Evolutionary conservation across 1,140 invertebrate species (phyloP).

Genomic region (Drosophila equinoxialis): DNA sequence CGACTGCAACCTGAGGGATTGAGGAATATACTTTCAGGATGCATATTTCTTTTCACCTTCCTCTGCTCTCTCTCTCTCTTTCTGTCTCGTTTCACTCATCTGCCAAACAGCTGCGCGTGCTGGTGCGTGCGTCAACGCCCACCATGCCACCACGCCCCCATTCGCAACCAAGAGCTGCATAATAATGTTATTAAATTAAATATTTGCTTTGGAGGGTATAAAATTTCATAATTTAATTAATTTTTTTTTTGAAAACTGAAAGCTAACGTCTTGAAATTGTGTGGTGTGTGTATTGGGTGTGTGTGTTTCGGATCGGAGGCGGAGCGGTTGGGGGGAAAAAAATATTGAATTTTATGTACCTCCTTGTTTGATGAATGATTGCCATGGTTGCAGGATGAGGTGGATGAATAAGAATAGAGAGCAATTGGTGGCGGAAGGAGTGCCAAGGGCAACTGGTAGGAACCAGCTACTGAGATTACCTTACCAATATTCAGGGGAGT

Average conservation of each 20-base stretch:
- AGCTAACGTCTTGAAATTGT: slow-evolving; percentile 46
- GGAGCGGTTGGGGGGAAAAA: slow-evolving; percentile 45
- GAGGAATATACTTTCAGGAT: slow-evolving; percentile 49
- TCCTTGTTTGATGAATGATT: slow-evolving; percentile 76
- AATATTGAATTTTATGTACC: slow-evolving; percentile 74
- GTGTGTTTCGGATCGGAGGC: neutral
- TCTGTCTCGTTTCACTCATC: neutral
- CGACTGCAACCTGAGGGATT: slow-evolving; percentile 67
- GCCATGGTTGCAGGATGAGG: slow-evolving; percentile 56
- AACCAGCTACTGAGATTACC: neutral
- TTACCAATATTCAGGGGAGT: neutral
- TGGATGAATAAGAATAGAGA: neutral
- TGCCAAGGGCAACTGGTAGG: neutral
- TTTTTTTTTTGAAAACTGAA: slow-evolving; percentile 50
- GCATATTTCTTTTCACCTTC: slow-evolving; percentile 48
- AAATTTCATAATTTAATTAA: slow-evolving; percentile 80
- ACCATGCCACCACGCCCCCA: slow-evolving; percentile 17
- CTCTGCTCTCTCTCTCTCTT: slow-evolving; percentile 5
- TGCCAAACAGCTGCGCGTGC: slow-evolving; percentile 49
- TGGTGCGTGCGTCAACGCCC: slow-evolving; percentile 70
- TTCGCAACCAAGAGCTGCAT: slow-evolving; percentile 53
- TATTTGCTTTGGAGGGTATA: slow-evolving; percentile 76
- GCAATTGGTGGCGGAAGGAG: neutral
- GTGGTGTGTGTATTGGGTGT: neutral
- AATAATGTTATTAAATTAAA: slow-evolving; percentile 81